Evolutionary conservation across 1,140 invertebrate species (phyloP).

Genomic region (Cephus cinctus): DNA sequence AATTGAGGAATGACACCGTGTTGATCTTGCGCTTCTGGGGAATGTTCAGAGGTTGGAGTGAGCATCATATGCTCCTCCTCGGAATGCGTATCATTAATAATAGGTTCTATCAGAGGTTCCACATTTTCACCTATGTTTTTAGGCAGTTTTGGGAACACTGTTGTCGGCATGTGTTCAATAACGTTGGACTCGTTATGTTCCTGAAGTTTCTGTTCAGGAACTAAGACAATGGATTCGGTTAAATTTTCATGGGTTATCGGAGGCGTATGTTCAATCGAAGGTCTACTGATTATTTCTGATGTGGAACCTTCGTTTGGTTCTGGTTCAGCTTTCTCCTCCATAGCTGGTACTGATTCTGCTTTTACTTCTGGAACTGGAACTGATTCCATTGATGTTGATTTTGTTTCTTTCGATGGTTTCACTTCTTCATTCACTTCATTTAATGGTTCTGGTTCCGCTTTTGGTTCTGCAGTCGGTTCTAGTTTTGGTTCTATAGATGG

Average conservation of each 20-base stretch:
- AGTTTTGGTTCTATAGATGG: conserved; percentile 15
- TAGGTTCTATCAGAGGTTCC: conserved; percentile 32
- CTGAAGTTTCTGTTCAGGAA: conserved; percentile 1
- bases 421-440: not conserved
- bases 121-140: conserved; percentile 41
- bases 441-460: conserved; percentile 24
- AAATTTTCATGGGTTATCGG: not conserved
- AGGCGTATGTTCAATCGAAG: not conserved
- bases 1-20: conserved; percentile 41
- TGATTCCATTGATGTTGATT: not conserved
- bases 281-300: not conserved
- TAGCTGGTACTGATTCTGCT: not conserved
- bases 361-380: not conserved
- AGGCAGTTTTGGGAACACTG: conserved; percentile 34
- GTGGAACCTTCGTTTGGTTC: conserved; percentile 1
- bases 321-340: not conserved
- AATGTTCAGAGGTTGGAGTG: conserved; percentile 23
- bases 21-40: conserved; percentile 19
- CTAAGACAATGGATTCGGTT: not conserved
- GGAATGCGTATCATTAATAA: conserved; percentile 18
- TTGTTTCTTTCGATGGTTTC: too few species aligned
- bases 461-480: conserved; percentile 22
- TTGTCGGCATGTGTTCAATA: conserved; percentile 27
- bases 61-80: conserved; percentile 26
- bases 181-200: conserved; percentile 32